Percentiles rank a stretch among this genome's conserved stretches.
These are phyloP conservation scores for Muscina levida DNA, from an alignment of 2,888 invertebrate species.

Conservation along the genomic window DNA sequence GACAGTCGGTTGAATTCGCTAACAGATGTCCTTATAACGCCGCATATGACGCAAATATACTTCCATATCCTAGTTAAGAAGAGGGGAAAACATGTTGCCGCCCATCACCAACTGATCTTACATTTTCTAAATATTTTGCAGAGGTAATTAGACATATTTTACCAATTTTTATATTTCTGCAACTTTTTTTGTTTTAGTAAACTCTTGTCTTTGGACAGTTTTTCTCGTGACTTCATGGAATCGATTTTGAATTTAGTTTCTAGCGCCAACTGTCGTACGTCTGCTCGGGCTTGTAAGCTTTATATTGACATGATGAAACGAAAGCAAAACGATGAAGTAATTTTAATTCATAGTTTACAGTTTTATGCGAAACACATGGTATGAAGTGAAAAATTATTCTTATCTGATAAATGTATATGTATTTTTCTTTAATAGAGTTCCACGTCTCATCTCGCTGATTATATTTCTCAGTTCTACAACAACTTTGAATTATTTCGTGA, in stretches of 20 bases:
- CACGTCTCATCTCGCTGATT: slow-evolving; percentile 22
- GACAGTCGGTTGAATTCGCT: slow-evolving; percentile 31
- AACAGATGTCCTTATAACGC: slow-evolving; percentile 49
- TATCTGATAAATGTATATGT: not conserved
- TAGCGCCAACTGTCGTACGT: not conserved
- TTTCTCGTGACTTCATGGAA: slow-evolving; percentile 62
- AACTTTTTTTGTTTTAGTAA: slow-evolving; percentile 51
- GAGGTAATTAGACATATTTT: slow-evolving; percentile 45
- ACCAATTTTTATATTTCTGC: not conserved
- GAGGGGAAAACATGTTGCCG: slow-evolving; percentile 36
- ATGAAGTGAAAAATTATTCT: not conserved
- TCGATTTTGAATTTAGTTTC: slow-evolving; percentile 51
- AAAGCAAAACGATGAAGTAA: slow-evolving; percentile 48
- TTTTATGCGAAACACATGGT: slow-evolving; percentile 57
- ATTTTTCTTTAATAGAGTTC: slow-evolving; percentile 34
- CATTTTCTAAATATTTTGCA: slow-evolving; percentile 62
- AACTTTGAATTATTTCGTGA: slow-evolving; percentile 44
- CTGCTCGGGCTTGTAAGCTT: slow-evolving; percentile 52
- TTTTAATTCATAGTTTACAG: slow-evolving; percentile 63
- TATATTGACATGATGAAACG: slow-evolving; percentile 63
- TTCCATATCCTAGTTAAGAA: slow-evolving; percentile 37
- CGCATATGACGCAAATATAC: slow-evolving; percentile 45
- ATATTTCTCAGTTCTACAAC: slow-evolving; percentile 43
- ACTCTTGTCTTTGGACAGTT: slow-evolving; percentile 61
- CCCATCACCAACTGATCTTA: slow-evolving; percentile 44